Base-by-base conservation (phyloP, 1,140 invertebrate genomes). In the Trypoxylus dichotomus region DNA sequence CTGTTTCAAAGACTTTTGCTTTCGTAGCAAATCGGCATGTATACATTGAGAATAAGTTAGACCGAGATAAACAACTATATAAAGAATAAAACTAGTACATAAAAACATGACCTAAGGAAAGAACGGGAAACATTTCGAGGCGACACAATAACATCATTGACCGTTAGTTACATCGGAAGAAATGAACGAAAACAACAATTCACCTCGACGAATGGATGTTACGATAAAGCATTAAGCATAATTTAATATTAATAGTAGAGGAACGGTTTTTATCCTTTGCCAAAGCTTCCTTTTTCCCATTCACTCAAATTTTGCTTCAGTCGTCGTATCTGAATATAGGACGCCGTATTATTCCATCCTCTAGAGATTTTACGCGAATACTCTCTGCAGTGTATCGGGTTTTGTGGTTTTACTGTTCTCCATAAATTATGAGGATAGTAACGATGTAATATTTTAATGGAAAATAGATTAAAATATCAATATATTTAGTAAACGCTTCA, bases 221-320 rank as follows among this genome's bases (percentile, higher is more conserved):
- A 24, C 19, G 60, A 68, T 68, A 68, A 68, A 68, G 60, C 60
- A 54, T 54, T 19, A 68, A 24, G 24, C 60, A 68, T 68, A 68
- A 68, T 68, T 68, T 68, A 68, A 68, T 68, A 29, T 68, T 68
- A 68, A 68, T 68, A 68, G 60, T 13, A 15, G 27, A 68, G 60
- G 19, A 27, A 5, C 15, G 13, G 47, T 58, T 58, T 8, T 8
- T 37, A 8, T n/a, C n/a, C 37, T n/a, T 47, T 19, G 19, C 15
- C 19, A 15, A 54, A 21, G 47, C 2, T 54, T 54, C 19, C 15
- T 19, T 68, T 29, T 68, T 27, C 7, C 24, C 27, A n/a, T 54
- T 19, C 47, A 19, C 19, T 54, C 19, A 19, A 3, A 54, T 19
- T 54, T n/a, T 3, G 19, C 15, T 54, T 54, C 15, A 7, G 15